Evolutionary conservation across 1,140 invertebrate genomes (phyloP), one percentile per base, ranked within the genome.

Genomic region (Platyura marginata): DNA sequence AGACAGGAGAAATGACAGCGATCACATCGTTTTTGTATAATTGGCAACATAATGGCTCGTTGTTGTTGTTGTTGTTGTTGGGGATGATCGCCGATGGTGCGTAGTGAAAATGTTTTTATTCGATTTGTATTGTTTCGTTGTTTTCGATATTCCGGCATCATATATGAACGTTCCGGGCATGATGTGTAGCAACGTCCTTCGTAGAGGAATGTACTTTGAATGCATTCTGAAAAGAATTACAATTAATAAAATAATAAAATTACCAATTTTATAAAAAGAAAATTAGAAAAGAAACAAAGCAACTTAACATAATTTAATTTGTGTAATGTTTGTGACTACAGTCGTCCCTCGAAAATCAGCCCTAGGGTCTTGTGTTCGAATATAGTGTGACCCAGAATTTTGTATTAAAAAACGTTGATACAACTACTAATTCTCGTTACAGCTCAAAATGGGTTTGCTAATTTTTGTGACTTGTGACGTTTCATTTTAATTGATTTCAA

Each of bases 101-200:
- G 25, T 19, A 22, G 18, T 32, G n/a, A 22, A 23, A 20, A 18
- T 29, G 34, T 21, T 43, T 16, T 16, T 23, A 21, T 23, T 16
- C 21, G 35, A 48, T 51, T 19, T 48, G 47, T 34, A 42, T 44
- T 5, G 46, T 29, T 35, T 43, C 39, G 9, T 43, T 22, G 16
- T 20, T 22, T 21, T 21, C 13, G 9, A 29, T 29, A 19, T 37
- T 44, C 41, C 10, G 37, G 32, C 1, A 42, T 25, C 29, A 41
- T 39, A 40, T 44, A 59, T 2, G 52, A 55, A 35, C 52, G 56
- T 29, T 36, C 37, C 0, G 56, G 56, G 21, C 56, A 59, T 37
- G 51, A 38, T 21, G 51, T 48, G 19, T 48, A 59, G 40, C 56
- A 59, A 21, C 48, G 47, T 18, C 51, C 50, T 41, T 52, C 36